Evolutionary conservation across 2,797 vertebrate species (phyloP), one percentile per base, ranked within the genome.

Genomic region (Bryconaethiops microstoma): DNA sequence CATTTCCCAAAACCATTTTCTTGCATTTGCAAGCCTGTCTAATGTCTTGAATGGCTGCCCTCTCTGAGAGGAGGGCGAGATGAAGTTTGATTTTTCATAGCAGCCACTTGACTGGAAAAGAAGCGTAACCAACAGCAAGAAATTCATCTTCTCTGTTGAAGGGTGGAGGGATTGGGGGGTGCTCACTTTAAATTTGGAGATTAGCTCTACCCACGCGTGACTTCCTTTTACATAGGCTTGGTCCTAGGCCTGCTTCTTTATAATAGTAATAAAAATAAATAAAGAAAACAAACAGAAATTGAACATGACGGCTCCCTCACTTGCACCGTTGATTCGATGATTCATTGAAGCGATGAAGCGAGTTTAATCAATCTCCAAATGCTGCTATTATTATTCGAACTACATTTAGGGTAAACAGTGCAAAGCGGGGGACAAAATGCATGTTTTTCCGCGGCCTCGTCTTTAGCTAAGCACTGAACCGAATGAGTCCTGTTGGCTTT

Each of bases 181-280:
- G 85, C 64, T 74, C 88, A 83, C 83, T 90, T 91, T 89, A 91
- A 91, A 91, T 91, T 89, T 87, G 88, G 88, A 88, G 89, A 88
- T 87, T 82, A 84, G 82, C 80, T 87, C 79, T 76, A 85, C 71
- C 89, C 89, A 91, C 80, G 87, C 90, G 72, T 88, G 89, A 90
- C 87, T 88, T 84, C 84, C 82, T 79, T 73, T 45, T 71, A 76
- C 83, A 82, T 78, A 45, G 52, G 76, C 83, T 82, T 63, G 74
- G 83, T 77, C 86, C 89, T 59, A 76, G 40, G 14, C 29, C 52
- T 67, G 63, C 74, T n/a, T 42, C n/a, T 8, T 48, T 48, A 8
- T 48, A 48, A 48, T 12, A 48, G 7, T 0, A 48, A 48, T 12
- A 48, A 4, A 7, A 13, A 17, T 3, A 42, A n/a, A 67, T n/a